phyloP scores from a whole-genome alignment of 2,113 vertebrate species.

The Phalacrocorax aristotelis region DNA sequence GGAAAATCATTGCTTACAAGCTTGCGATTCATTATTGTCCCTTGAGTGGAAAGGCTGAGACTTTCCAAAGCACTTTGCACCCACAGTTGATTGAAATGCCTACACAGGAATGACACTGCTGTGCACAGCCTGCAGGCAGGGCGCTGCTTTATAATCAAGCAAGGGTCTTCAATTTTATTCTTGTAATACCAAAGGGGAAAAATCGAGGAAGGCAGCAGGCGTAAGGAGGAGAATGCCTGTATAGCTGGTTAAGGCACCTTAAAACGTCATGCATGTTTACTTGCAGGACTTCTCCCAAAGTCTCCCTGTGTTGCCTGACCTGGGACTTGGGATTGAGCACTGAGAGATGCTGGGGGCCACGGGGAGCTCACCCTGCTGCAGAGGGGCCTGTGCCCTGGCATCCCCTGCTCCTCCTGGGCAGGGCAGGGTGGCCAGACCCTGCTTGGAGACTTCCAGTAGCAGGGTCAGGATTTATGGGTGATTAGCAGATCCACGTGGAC shows the following conservation, averaged over 20 bases:
- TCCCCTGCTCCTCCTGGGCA: background rate
- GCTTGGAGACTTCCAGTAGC: background rate
- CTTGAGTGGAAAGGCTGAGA: background rate
- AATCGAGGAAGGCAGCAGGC: background rate
- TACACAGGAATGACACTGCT: fast-evolving
- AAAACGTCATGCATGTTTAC: background rate
- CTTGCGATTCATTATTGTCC: background rate
- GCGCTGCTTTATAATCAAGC: background rate
- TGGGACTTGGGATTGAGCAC: fast-evolving
- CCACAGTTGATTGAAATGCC: background rate
- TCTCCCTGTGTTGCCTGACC: background rate
- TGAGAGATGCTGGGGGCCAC: background rate
- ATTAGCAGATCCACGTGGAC: background rate
- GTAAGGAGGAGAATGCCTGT: fast-evolving
- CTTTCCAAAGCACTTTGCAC: background rate
- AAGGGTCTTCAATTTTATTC: background rate
- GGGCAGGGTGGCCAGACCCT: background rate
- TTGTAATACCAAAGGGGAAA: background rate
- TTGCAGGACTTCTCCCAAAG: background rate
- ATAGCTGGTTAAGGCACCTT: background rate
- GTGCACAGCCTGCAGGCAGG: background rate
- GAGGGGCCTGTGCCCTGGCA: background rate
- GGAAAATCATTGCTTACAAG: background rate
- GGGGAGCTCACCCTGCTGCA: fast-evolving
- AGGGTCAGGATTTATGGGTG: background rate